These are phyloP conservation scores for Pachycephala philippinensis DNA, from an alignment of 2,113 vertebrate genomes.

Conservation along the genomic window DNA sequence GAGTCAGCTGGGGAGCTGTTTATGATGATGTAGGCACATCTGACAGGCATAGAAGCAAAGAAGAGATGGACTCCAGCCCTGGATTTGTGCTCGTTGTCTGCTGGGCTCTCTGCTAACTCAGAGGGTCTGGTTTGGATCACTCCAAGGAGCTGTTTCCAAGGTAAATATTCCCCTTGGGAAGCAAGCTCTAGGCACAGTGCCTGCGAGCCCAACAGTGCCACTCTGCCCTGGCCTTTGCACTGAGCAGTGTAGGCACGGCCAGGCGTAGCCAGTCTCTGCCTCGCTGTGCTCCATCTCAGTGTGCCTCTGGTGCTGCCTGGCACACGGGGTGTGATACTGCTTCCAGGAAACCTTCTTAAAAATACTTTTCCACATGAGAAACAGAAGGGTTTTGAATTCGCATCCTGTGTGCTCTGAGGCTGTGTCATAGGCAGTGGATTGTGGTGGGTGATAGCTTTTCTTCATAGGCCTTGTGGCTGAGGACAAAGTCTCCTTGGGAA, in stretches of 20 bases:
- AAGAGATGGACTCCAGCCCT: background rate
- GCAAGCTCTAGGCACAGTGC: background rate
- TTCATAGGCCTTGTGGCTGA: background rate
- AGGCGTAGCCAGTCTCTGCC: background rate
- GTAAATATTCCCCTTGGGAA: background rate
- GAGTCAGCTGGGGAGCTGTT: background rate
- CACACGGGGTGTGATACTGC: background rate
- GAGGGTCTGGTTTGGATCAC: background rate
- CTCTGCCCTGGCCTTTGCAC: background rate
- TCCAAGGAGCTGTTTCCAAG: background rate
- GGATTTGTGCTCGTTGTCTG: background rate
- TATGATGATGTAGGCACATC: background rate
- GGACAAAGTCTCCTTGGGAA: background rate
- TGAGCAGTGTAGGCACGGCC: rapidly evolving
- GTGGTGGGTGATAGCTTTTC: background rate
- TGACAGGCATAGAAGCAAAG: background rate
- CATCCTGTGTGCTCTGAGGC: background rate
- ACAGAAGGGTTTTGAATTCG: background rate
- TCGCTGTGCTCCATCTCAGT: background rate
- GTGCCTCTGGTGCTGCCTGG: background rate
- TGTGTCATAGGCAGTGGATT: background rate
- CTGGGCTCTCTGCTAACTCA: background rate
- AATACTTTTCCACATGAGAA: background rate
- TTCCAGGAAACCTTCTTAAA: background rate
- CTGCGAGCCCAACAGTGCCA: background rate